Conservation (phyloP, 2,797 vertebrate genomes). For the Manis javanica region DNA sequence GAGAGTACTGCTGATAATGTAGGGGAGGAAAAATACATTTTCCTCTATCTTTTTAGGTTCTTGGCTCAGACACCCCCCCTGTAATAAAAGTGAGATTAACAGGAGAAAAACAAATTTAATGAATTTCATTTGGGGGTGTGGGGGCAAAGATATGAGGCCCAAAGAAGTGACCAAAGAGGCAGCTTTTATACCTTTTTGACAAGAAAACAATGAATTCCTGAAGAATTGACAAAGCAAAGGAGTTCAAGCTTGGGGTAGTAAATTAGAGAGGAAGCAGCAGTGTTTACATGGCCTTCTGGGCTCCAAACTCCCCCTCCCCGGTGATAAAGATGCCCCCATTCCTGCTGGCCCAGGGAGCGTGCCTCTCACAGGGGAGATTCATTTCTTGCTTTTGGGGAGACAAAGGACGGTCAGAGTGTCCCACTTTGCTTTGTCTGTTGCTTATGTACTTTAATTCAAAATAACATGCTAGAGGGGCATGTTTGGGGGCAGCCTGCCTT, state of each 20-base stretch:
- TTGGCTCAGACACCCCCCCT: neutral
- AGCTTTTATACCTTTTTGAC: neutral
- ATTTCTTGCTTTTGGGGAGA: neutral
- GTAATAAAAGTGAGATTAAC: neutral
- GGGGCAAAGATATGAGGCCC: neutral
- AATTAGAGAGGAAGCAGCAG: neutral
- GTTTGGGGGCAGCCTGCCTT: neutral
- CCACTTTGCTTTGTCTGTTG: neutral
- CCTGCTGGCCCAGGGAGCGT: neutral
- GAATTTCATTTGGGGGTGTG: neutral
- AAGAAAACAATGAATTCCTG: neutral
- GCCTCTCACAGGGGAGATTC: neutral
- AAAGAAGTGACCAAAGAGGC: neutral
- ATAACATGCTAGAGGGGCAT: neutral
- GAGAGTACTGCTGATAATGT: constrained; percentile 25
- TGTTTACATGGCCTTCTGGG: neutral
- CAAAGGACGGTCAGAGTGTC: neutral
- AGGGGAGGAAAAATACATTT: neutral
- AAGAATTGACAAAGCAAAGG: neutral
- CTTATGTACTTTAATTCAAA: neutral
- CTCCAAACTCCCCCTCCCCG: neutral
- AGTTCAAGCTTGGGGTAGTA: neutral
- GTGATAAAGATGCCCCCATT: neutral
- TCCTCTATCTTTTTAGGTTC: neutral
- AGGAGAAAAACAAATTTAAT: neutral